A percentile compares a stretch with the other conserved stretches of the same genome.
phyloP scores from a whole-genome alignment of 2,888 invertebrate genomes.

The Invenusta paracnida region DNA sequence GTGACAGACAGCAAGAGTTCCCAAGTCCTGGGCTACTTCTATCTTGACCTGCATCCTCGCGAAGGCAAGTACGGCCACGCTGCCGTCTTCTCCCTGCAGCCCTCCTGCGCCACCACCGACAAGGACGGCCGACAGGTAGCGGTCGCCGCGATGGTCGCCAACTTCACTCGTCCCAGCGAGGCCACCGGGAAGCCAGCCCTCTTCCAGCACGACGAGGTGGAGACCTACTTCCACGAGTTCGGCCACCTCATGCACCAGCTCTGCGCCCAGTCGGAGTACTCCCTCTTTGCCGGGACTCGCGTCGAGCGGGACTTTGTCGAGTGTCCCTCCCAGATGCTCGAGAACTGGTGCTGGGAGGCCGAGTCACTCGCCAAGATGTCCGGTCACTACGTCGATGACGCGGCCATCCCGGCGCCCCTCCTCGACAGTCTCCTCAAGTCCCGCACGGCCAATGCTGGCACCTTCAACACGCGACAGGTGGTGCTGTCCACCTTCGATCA shows the following conservation, averaged over 20 bases:
- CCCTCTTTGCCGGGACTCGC: conserved; percentile 53
- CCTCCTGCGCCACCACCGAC: conserved; percentile 45
- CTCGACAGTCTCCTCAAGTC: conserved; percentile 60
- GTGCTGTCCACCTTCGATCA: conserved; percentile 63
- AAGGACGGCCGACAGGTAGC: conserved; percentile 51
- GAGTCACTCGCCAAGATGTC: conserved; percentile 62
- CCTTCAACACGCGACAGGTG: conserved; percentile 62
- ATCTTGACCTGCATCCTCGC: conserved; percentile 62
- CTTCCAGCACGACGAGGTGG: conserved; percentile 63
- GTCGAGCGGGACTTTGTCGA: conserved; percentile 64
- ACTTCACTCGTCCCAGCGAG: conserved; percentile 62
- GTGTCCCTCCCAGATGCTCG: conserved; percentile 64
- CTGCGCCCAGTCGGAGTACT: conserved; percentile 60
- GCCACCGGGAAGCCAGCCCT: conserved; percentile 60
- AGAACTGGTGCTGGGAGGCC: conserved; percentile 64
- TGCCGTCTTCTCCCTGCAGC: conserved; percentile 61
- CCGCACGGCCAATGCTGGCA: conserved; percentile 62
- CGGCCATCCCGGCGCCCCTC: conserved; percentile 60
- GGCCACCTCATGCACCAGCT: conserved; percentile 64
- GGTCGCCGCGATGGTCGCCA: conserved; percentile 63
- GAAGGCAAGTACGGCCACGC: conserved; percentile 64
- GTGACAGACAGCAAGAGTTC: conserved; percentile 58
- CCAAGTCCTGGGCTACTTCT: conserved; percentile 62
- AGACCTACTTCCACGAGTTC: conserved; percentile 64
- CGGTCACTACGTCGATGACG: conserved; percentile 59